phyloP scores from a whole-genome alignment of 1,140 invertebrate genomes.

The Lordiphosa stackelbergi region DNA sequence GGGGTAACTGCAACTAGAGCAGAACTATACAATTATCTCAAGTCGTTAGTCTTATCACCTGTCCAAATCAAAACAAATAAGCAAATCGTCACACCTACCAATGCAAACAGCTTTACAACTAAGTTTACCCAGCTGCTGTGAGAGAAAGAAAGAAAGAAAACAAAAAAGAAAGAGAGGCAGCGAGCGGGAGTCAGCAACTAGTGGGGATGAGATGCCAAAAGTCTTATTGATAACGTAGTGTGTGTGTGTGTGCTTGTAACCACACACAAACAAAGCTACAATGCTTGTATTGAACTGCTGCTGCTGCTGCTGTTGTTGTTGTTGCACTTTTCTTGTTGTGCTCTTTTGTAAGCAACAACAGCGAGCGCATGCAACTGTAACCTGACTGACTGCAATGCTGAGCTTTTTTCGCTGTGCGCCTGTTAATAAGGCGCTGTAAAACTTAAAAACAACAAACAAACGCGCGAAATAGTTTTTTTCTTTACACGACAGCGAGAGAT shows the following conservation, averaged over 20 bases:
- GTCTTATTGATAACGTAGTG: conserved; percentile 35
- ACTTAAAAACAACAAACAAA: conserved; percentile 75
- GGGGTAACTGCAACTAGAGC: background rate
- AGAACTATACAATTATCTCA: background rate
- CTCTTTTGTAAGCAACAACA: conserved; percentile 54
- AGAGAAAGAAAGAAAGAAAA: conserved; percentile 14
- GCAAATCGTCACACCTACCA: background rate
- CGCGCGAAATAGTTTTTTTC: conserved; percentile 56
- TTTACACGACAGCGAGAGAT: conserved; percentile 26
- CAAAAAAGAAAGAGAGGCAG: conserved; percentile 1
- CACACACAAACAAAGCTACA: conserved; percentile 5
- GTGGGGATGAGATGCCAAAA: conserved; percentile 16
- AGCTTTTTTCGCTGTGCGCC: conserved; percentile 57
- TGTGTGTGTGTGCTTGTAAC: conserved; percentile 20
- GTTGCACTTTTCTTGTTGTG: conserved; percentile 18
- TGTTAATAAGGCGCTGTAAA: conserved; percentile 74
- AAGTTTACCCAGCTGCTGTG: conserved; percentile 5
- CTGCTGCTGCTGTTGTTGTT: conserved; percentile 41
- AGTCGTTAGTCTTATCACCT: background rate
- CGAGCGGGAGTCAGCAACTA: conserved; percentile 2
- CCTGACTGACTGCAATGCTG: conserved; percentile 21
- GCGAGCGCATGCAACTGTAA: conserved; percentile 49
- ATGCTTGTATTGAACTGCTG: conserved; percentile 56
- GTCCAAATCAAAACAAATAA: background rate
- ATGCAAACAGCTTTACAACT: conserved; percentile 2